Evolutionary conservation across 2,113 vertebrate species (phyloP).

Genomic region (Neomonachus schauinslandi): DNA sequence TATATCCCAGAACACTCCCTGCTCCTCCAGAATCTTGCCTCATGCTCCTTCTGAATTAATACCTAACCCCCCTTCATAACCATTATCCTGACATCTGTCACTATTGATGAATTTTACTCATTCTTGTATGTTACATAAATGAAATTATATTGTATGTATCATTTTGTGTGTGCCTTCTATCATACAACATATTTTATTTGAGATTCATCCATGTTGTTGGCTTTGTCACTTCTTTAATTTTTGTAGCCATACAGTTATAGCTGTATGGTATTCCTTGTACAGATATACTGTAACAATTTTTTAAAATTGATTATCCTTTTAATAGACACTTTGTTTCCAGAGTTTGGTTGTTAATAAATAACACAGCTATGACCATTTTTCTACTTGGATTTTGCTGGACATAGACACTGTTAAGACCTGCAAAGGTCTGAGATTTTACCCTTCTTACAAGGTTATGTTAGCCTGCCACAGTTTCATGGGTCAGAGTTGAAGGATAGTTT

Average conservation of each 20-base stretch:
- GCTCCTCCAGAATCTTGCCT: background rate
- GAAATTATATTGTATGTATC: background rate
- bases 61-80: background rate
- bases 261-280: background rate
- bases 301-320: background rate
- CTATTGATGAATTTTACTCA: background rate
- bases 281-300: background rate
- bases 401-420: background rate
- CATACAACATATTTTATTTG: background rate
- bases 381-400: background rate
- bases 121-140: background rate
- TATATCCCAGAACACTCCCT: background rate
- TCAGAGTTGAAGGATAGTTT: background rate
- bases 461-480: background rate
- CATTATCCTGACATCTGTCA: background rate
- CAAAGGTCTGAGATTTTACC: background rate
- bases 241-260: background rate
- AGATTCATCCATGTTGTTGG: background rate
- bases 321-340: background rate
- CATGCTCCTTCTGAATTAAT: background rate
- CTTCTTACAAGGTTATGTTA: background rate
- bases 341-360: background rate
- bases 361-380: background rate
- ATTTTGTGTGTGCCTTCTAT: background rate
- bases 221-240: background rate